Conservation (phyloP, 2,797 vertebrate species). For the Cryptoprocta ferox region DNA sequence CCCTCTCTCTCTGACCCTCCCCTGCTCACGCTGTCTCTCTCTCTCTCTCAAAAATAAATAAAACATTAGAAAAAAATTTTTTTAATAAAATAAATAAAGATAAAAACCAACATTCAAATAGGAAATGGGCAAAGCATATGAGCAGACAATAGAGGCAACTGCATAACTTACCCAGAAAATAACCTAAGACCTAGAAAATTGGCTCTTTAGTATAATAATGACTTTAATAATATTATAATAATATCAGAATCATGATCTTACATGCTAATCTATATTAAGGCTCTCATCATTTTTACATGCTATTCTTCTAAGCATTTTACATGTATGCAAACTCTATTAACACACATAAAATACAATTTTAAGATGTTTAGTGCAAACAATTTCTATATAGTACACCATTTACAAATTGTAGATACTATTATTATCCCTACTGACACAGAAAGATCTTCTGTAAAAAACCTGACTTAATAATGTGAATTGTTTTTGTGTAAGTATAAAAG, state of each 20-base stretch:
- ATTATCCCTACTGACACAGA: background rate
- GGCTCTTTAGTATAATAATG: background rate
- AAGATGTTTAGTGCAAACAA: background rate
- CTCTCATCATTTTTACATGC: background rate
- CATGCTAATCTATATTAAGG: too few species aligned
- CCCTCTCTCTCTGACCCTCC: too few species aligned
- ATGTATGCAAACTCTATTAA: background rate
- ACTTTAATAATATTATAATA: background rate
- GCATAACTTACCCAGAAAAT: background rate
- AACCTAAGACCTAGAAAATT: background rate
- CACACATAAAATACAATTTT: background rate
- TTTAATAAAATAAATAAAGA: background rate
- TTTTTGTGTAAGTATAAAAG: background rate
- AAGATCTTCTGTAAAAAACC: background rate
- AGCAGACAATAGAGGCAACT: background rate
- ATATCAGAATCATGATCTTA: background rate
- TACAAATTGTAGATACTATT: background rate
- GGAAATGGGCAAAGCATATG: background rate
- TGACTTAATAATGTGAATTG: background rate
- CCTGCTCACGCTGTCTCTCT: too few species aligned
- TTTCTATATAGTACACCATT: background rate
- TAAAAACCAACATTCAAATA: background rate
- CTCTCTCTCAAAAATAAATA: too few species aligned
- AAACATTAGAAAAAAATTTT: too few species aligned
- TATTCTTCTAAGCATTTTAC: background rate